Conservation (phyloP, 2,888 invertebrate genomes). For the Drosophila antonietae region DNA sequence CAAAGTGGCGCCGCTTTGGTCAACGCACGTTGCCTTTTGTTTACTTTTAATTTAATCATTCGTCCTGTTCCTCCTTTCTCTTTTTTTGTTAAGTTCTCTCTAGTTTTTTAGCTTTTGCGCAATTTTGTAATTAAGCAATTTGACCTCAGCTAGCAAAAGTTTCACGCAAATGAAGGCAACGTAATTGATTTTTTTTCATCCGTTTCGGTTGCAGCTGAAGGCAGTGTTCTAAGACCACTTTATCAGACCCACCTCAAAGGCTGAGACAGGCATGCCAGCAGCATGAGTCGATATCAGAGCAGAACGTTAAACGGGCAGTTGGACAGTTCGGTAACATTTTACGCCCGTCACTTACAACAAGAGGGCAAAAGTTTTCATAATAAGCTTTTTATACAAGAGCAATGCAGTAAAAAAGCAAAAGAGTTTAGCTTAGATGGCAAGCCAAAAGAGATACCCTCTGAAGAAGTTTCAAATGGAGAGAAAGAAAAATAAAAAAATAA, state of each 20-base stretch:
- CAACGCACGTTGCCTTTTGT: constrained; percentile 75
- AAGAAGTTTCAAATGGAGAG: not conserved
- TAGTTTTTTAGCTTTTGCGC: constrained; percentile 58
- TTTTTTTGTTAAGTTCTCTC: constrained; percentile 37
- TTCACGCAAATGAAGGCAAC: constrained; percentile 73
- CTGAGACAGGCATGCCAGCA: constrained; percentile 35
- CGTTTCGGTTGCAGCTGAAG: constrained; percentile 13
- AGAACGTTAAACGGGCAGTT: constrained; percentile 38
- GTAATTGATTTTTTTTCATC: constrained; percentile 56
- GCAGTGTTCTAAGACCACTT: constrained; percentile 11
- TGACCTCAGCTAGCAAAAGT: constrained; percentile 74
- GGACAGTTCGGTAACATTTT: constrained; percentile 28
- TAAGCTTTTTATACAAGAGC: constrained; percentile 18
- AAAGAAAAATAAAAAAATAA: too few species aligned
- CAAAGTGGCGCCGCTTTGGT: constrained; percentile 74
- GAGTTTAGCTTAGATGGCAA: not conserved
- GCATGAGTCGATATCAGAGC: constrained; percentile 43
- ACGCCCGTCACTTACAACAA: constrained; percentile 29
- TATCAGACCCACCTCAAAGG: constrained; percentile 47
- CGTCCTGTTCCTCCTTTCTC: constrained; percentile 17
- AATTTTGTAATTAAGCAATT: constrained; percentile 83
- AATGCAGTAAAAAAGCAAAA: not conserved
- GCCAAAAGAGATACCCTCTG: not conserved
- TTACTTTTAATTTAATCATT: constrained; percentile 79
- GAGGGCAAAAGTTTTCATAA: constrained; percentile 55